A percentile compares a stretch with the other conserved stretches of the same genome.
Conservation (phyloP, 2,113 vertebrate genomes). For the Morone chrysops region DNA sequence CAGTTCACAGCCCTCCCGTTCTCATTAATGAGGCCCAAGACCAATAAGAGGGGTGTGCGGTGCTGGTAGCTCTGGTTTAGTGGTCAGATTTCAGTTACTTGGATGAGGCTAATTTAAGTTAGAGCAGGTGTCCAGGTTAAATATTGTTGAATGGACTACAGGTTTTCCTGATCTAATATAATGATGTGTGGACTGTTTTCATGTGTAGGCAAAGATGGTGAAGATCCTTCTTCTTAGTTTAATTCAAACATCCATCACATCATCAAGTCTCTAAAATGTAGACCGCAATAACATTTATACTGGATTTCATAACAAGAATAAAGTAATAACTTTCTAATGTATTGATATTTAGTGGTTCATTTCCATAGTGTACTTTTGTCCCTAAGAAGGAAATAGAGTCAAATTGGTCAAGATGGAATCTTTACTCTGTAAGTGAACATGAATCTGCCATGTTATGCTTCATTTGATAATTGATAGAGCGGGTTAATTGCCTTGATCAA, state of each 20-base stretch:
- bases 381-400: conserved; percentile 40
- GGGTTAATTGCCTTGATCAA: conserved; percentile 81
- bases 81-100: conserved; percentile 57
- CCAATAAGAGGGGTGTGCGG: conserved; percentile 47
- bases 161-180: conserved; percentile 1
- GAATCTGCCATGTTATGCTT: conserved; percentile 66
- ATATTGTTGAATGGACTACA: conserved; percentile 12
- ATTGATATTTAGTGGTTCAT: background rate
- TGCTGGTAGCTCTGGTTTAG: conserved; percentile 38
- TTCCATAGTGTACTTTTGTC: conserved; percentile 21
- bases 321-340: conserved; percentile 9
- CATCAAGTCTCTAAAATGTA: background rate
- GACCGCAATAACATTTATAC: background rate
- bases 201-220: background rate
- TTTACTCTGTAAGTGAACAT: conserved; percentile 56
- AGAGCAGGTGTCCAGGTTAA: conserved; percentile 47
- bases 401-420: conserved; percentile 51
- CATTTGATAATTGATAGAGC: conserved; percentile 80
- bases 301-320: conserved; percentile 18
- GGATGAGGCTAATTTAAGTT: conserved; percentile 47
- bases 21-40: conserved; percentile 62
- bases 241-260: background rate
- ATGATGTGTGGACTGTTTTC: background rate
- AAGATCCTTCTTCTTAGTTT: background rate
- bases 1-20: conserved; percentile 18